Base-by-base conservation (phyloP, 1,140 invertebrate genomes). In the Mylabris phalerata region DNA sequence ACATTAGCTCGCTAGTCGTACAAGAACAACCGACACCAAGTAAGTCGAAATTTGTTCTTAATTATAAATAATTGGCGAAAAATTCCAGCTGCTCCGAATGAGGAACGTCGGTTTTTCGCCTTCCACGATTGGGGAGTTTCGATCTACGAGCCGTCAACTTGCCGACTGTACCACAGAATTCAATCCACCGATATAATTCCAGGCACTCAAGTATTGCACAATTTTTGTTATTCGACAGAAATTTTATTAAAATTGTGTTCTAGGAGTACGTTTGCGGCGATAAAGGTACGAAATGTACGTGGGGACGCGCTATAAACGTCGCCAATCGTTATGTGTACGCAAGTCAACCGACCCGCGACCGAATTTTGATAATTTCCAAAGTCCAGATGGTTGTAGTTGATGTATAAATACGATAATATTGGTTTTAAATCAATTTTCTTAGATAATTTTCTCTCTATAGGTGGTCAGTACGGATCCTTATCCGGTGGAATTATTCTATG, bases 61-160 rank as follows among this genome's bases (percentile, higher is more conserved):
- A 6, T 7, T 10, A 10, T 9, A n/a, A 42, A 42, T 7, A 10
- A 13, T 25, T 24, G 13, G n/a, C 26, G n/a, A 40, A 44, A 13
- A 48, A 43, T 57, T 73, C 55, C 69, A 84, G 82, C 79, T 47
- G 74, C 82, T 9, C 78, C 80, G 25, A 81, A 78, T 57, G 83
- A 86, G 63, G 84, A 86, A 62, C 73, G 82, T 24, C 77, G 83
- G 58, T 89, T 90, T 69, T 85, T 89, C 61, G 84, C 87, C 3
- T 90, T 90, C 70, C 87, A 90, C 73, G 84, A 88, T 63, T 82
- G 83, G 78, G 88, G 88, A 7, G 83, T 89, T 62, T 86, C 85
- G 1, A 81, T 88, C 2, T 89, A 89, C 73, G 85, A 89, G 50
- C 86, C 88, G 2, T 80, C 80, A n/a, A 79, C 83, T 44, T 91